phyloP scores from a whole-genome alignment of 2,888 invertebrate species.

The Neria commutata region DNA sequence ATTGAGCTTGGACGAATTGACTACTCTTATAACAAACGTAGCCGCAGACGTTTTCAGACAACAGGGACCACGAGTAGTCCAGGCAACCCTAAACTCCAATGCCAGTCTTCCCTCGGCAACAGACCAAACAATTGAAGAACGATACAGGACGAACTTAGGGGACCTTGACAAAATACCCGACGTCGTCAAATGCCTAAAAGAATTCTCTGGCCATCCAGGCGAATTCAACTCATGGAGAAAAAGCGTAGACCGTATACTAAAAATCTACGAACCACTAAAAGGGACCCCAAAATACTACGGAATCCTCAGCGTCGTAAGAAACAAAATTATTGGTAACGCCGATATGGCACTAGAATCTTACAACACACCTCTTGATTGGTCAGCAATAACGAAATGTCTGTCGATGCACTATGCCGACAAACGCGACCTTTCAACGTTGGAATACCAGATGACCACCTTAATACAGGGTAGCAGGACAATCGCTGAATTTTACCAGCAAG shows the following conservation, averaged over 20 bases:
- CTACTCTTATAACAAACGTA: not conserved
- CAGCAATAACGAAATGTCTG: slow-evolving; percentile 21
- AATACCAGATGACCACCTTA: slow-evolving; percentile 12
- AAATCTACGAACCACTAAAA: slow-evolving; percentile 16
- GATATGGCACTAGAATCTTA: not conserved
- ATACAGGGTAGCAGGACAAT: slow-evolving; percentile 25
- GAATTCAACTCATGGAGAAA: slow-evolving; percentile 25
- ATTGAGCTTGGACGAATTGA: slow-evolving; percentile 6
- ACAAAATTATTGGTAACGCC: not conserved
- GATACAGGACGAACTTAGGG: not conserved
- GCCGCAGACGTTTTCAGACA: not conserved
- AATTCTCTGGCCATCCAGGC: slow-evolving; percentile 22
- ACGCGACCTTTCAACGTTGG: slow-evolving; percentile 21
- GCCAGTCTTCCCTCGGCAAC: too few species aligned
- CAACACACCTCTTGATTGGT: slow-evolving; percentile 20
- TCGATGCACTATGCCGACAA: slow-evolving; percentile 29
- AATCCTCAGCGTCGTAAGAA: slow-evolving; percentile 3
- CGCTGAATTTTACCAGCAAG: slow-evolving; percentile 31
- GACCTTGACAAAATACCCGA: slow-evolving; percentile 15
- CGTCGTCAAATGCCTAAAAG: slow-evolving; percentile 14
- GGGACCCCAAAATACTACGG: slow-evolving; percentile 20
- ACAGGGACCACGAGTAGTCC: slow-evolving; percentile 9
- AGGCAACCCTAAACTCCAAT: not conserved
- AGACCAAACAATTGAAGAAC: too few species aligned
- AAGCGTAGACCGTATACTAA: slow-evolving; percentile 12